phyloP scores from a whole-genome alignment of 2,113 vertebrate genomes.

The Neolamprologus brichardi region DNA sequence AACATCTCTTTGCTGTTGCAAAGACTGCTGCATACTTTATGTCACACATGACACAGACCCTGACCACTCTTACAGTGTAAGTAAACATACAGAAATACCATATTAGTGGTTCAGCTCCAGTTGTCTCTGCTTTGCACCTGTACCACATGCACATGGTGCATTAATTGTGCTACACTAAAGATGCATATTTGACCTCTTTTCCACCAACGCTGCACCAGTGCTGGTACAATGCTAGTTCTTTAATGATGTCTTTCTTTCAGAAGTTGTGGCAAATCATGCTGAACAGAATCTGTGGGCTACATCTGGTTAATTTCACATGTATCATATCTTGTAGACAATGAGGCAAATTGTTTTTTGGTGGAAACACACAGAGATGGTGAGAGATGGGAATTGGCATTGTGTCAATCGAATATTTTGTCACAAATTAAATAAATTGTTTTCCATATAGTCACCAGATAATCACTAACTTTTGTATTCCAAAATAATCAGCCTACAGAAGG shows the following conservation, averaged over 20 bases:
- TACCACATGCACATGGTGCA: background rate
- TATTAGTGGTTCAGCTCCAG: background rate
- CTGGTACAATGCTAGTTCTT: background rate
- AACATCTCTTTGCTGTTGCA: slow-evolving; percentile 8
- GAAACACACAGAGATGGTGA: background rate
- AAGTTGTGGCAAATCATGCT: background rate
- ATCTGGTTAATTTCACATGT: background rate
- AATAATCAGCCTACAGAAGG: background rate
- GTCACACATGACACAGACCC: background rate
- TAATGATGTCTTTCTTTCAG: background rate
- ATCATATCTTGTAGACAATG: background rate
- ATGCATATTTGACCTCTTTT: background rate
- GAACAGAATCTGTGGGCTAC: background rate
- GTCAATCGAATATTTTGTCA: background rate
- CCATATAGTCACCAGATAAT: background rate
- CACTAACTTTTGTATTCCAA: background rate
- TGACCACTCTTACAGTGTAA: background rate
- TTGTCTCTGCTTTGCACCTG: background rate
- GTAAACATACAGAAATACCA: background rate
- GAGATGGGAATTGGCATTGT: background rate
- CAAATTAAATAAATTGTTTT: background rate
- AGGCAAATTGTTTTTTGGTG: background rate
- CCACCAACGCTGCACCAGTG: background rate
- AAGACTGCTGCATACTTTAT: background rate
- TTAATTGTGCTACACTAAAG: background rate